Percentiles rank a stretch among this genome's conserved stretches.
These are phyloP conservation scores for Siniperca knerii DNA, from an alignment of 2,113 vertebrate species.

Conservation along the genomic window DNA sequence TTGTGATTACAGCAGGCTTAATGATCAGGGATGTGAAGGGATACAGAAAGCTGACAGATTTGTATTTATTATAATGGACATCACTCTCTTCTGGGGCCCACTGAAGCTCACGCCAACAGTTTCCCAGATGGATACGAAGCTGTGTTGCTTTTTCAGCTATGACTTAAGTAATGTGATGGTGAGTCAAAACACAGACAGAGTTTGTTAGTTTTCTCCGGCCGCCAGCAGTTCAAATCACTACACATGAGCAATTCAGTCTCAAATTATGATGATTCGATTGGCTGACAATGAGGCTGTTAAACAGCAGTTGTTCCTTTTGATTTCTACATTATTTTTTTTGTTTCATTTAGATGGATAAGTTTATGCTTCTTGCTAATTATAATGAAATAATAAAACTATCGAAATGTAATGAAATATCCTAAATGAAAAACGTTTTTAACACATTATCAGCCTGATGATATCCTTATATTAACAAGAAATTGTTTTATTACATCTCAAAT, in stretches of 20 bases:
- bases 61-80: conserved; percentile 76
- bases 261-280: conserved; percentile 37
- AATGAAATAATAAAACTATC: conserved; percentile 1
- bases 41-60: conserved; percentile 75
- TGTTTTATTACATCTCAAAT: background rate
- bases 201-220: conserved; percentile 42
- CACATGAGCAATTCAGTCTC: conserved; percentile 23
- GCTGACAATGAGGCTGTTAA: conserved; percentile 31
- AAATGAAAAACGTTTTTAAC: background rate
- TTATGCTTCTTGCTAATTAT: background rate
- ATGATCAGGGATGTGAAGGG: conserved; percentile 72
- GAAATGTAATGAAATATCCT: conserved; percentile 15
- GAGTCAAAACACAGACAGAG: conserved; percentile 21
- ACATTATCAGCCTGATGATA: background rate
- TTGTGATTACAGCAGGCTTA: conserved; percentile 78
- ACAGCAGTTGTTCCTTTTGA: conserved; percentile 35
- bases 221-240: conserved; percentile 18
- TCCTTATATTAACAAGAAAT: background rate
- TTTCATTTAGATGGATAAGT: conserved; percentile 32
- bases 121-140: conserved; percentile 46
- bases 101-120: conserved; percentile 36
- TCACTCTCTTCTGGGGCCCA: conserved; percentile 54
- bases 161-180: conserved; percentile 43
- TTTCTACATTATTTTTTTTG: conserved; percentile 12
- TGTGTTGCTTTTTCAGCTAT: conserved; percentile 40